These are phyloP conservation scores for Hermaeophaga mercurialis DNA, from an alignment of 2,888 invertebrate genomes.

Conservation along the genomic window DNA sequence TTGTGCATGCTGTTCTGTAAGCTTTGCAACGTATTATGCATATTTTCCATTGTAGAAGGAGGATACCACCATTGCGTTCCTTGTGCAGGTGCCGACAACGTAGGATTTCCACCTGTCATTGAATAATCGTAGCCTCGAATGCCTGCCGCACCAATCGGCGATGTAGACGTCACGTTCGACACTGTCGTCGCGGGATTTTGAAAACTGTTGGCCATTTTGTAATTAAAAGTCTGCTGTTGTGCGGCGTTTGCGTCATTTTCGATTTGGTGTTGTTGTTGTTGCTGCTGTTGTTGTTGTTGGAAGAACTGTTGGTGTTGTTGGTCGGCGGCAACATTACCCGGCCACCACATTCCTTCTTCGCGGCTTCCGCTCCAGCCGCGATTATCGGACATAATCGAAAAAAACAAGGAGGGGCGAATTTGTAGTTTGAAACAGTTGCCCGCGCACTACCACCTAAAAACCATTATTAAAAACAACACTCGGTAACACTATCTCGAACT, in stretches of 20 bases:
- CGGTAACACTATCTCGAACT: too few species aligned
- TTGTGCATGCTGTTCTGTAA: slow-evolving; percentile 49
- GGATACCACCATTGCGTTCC: slow-evolving; percentile 80
- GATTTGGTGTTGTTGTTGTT: slow-evolving; percentile 50
- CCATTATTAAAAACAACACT: slow-evolving; percentile 30
- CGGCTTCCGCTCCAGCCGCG: slow-evolving; percentile 64
- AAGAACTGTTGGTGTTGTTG: slow-evolving; percentile 47
- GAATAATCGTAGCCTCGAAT: slow-evolving; percentile 73
- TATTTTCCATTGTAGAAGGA: slow-evolving; percentile 63
- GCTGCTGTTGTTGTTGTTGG: slow-evolving; percentile 50
- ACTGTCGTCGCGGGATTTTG: slow-evolving; percentile 72
- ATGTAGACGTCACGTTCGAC: slow-evolving; percentile 64
- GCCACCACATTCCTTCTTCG: slow-evolving; percentile 69
- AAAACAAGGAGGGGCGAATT: slow-evolving; percentile 34
- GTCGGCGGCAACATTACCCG: slow-evolving; percentile 61
- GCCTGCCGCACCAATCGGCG: slow-evolving; percentile 63
- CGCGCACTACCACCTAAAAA: slow-evolving; percentile 41
- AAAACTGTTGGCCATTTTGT: slow-evolving; percentile 87
- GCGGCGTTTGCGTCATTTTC: slow-evolving; percentile 60
- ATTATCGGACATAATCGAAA: slow-evolving; percentile 65
- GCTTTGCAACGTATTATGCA: slow-evolving; percentile 65
- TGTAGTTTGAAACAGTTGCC: slow-evolving; percentile 26
- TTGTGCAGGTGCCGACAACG: slow-evolving; percentile 57
- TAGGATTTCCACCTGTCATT: slow-evolving; percentile 46
- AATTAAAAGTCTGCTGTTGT: slow-evolving; percentile 76